These are phyloP conservation scores for Protonibea diacanthus DNA, from an alignment of 2,797 vertebrate species.

Conservation along the genomic window DNA sequence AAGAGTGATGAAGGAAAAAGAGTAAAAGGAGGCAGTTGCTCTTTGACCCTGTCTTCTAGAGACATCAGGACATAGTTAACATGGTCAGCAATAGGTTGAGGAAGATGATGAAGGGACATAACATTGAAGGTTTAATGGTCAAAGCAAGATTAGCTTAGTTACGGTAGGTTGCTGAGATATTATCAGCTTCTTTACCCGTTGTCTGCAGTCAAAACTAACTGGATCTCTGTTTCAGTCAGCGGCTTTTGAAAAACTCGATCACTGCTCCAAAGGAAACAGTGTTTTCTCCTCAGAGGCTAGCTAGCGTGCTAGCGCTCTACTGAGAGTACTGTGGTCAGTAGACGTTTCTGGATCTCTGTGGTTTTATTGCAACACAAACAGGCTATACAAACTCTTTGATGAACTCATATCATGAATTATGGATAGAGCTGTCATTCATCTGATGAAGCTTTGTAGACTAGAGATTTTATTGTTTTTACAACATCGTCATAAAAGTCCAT, in stretches of 20 bases:
- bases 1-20: not conserved
- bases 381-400: slow-evolving; percentile 33
- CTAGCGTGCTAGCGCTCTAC: slow-evolving; percentile 27
- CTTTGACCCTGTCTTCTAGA: slow-evolving; percentile 4
- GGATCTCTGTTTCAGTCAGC: slow-evolving; percentile 27
- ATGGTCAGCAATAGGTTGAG: not conserved
- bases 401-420: slow-evolving; percentile 37
- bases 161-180: slow-evolving; percentile 13
- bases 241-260: slow-evolving; percentile 5
- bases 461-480: slow-evolving; percentile 35
- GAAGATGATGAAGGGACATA: not conserved
- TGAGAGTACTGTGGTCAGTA: slow-evolving; percentile 35
- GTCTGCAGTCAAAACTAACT: slow-evolving; percentile 23
- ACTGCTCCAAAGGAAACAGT: slow-evolving; percentile 49
- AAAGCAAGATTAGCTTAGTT: not conserved
- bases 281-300: slow-evolving; percentile 38
- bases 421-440: slow-evolving; percentile 33
- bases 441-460: not conserved
- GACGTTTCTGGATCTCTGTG: slow-evolving; percentile 26
- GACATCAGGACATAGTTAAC: not conserved
- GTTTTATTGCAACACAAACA: slow-evolving; percentile 25
- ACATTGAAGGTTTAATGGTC: not conserved
- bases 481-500: not conserved
- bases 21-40: not conserved
- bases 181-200: slow-evolving; percentile 5